Evolutionary conservation across 2,113 vertebrate species (phyloP).

Genomic region (Fukomys damarensis): DNA sequence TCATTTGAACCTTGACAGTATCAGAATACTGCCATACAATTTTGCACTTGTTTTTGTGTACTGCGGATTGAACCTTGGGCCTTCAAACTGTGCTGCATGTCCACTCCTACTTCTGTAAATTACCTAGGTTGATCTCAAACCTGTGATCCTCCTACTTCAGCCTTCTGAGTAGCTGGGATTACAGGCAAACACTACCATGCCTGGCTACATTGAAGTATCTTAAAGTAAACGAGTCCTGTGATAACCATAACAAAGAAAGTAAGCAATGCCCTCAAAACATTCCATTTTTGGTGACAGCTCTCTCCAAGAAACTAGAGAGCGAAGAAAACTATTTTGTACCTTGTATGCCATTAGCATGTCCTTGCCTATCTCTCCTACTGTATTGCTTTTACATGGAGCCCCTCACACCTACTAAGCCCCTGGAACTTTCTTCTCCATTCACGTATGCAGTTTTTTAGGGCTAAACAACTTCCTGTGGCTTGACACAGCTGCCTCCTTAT

Average conservation of each 20-base stretch:
- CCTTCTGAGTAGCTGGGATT: not conserved
- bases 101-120: not conserved
- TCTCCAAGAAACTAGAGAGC: not conserved
- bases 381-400: not conserved
- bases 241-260: not conserved
- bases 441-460: not conserved
- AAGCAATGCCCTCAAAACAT: not conserved
- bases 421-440: not conserved
- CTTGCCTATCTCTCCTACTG: not conserved
- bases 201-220: not conserved
- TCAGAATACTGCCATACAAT: not conserved
- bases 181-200: not conserved
- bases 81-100: not conserved
- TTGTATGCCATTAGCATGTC: not conserved
- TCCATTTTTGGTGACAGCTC: not conserved
- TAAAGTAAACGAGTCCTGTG: not conserved
- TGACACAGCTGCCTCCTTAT: not conserved
- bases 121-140: not conserved
- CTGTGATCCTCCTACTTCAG: not conserved
- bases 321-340: not conserved
- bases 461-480: not conserved
- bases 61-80: not conserved
- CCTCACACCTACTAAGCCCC: not conserved
- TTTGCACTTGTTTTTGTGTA: not conserved
- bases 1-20: not conserved